phyloP scores from a whole-genome alignment of 2,113 vertebrate species.

The Podiceps cristatus region DNA sequence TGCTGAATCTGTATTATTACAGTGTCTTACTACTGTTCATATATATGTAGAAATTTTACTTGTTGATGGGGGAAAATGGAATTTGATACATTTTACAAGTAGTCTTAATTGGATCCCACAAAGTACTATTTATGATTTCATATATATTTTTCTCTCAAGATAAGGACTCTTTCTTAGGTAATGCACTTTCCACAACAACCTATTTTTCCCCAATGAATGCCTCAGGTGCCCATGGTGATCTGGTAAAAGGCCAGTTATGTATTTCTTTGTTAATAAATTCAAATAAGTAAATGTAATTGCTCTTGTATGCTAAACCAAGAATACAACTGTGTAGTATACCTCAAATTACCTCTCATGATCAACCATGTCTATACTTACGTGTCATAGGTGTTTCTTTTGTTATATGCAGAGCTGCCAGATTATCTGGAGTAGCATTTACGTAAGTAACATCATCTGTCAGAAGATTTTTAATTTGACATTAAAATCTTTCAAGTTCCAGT shows the following conservation, averaged over 20 bases:
- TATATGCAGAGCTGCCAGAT: neutral
- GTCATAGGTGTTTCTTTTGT: neutral
- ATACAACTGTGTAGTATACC: neutral
- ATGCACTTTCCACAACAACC: neutral
- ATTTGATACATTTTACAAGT: neutral
- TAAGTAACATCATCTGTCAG: slow-evolving; percentile 1
- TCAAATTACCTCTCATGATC: neutral
- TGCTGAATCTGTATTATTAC: neutral
- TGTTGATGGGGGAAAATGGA: neutral
- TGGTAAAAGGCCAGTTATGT: neutral
- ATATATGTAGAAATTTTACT: neutral
- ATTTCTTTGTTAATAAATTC: neutral
- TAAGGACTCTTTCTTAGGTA: neutral
- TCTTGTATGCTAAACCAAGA: neutral
- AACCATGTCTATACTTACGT: slow-evolving; percentile 2
- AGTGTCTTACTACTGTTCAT: neutral
- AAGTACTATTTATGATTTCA: neutral
- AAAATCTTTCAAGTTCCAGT: neutral
- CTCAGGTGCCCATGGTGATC: neutral
- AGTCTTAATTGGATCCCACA: neutral
- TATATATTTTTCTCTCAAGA: neutral
- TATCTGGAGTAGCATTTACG: neutral
- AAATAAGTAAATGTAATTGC: neutral
- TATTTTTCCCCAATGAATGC: neutral
- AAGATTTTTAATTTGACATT: slow-evolving; percentile 27